A percentile compares a stretch with the other conserved stretches of the same genome.
phyloP scores from a whole-genome alignment of 2,113 vertebrate species.

The Notiomystis cincta region DNA sequence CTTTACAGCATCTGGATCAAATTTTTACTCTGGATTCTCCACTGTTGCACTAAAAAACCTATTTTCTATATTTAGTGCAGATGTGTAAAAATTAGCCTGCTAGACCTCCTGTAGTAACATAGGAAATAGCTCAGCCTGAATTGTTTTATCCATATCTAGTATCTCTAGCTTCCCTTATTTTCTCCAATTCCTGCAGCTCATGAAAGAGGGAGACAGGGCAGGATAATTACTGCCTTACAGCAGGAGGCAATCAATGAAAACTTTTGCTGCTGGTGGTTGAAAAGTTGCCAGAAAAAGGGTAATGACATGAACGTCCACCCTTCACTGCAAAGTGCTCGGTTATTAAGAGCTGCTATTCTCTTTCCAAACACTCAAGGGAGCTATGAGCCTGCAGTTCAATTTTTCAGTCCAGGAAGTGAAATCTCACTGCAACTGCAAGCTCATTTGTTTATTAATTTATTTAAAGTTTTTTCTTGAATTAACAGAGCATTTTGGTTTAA shows the following conservation, averaged over 20 bases:
- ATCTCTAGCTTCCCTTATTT: background rate
- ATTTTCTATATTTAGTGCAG: background rate
- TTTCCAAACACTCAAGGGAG: constrained; percentile 62
- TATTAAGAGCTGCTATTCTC: constrained; percentile 60
- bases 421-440: background rate
- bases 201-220: background rate
- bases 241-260: constrained; percentile 36
- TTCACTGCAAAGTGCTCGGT: constrained; percentile 2
- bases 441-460: background rate
- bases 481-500: background rate
- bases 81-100: background rate
- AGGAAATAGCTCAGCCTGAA: background rate
- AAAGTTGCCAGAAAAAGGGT: constrained; percentile 31
- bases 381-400: constrained; percentile 42
- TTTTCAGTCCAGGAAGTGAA: constrained; percentile 33
- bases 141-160: background rate
- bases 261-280: constrained; percentile 21
- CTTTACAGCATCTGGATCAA: background rate
- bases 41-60: background rate
- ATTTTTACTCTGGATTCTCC: background rate
- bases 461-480: background rate
- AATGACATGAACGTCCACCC: background rate
- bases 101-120: background rate
- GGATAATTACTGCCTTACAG: background rate
- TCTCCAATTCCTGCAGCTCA: background rate